These are phyloP conservation scores for Pandemis heparana DNA, from an alignment of 2,888 invertebrate species.

Conservation along the genomic window DNA sequence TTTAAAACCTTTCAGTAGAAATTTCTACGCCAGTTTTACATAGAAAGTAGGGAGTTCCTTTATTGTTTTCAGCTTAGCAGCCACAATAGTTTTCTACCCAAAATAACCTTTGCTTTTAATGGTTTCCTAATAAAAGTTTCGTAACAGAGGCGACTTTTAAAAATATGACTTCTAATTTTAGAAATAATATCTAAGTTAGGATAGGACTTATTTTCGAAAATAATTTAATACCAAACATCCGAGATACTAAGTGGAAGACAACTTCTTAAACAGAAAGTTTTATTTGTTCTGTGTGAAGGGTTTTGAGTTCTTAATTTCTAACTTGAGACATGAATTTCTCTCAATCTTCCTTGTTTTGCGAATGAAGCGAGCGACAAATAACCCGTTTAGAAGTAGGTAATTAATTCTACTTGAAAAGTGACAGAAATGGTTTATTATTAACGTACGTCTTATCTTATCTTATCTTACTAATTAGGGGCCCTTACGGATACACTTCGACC, in stretches of 20 bases:
- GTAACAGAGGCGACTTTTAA: background rate
- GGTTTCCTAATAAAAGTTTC: background rate
- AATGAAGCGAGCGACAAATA: background rate
- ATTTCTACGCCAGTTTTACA: slow-evolving; percentile 23
- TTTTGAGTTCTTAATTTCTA: background rate
- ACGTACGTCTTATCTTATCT: background rate
- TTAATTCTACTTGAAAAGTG: background rate
- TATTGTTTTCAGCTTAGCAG: slow-evolving; percentile 19
- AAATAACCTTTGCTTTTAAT: background rate
- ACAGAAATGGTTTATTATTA: background rate
- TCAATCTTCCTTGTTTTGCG: background rate
- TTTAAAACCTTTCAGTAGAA: slow-evolving; percentile 30
- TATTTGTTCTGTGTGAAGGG: background rate
- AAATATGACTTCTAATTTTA: too few species aligned
- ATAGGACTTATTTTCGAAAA: too few species aligned
- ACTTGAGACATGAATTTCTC: background rate
- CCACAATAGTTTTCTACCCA: background rate
- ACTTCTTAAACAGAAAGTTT: background rate
- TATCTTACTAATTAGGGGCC: too few species aligned
- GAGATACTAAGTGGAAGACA: background rate
- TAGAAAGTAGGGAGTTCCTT: slow-evolving; percentile 21
- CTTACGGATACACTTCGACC: too few species aligned
- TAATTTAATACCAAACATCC: background rate
- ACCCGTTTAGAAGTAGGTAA: background rate
- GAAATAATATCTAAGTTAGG: too few species aligned